Evolutionary conservation across 2,797 vertebrate species (phyloP).

Genomic region (Martes flavigula): DNA sequence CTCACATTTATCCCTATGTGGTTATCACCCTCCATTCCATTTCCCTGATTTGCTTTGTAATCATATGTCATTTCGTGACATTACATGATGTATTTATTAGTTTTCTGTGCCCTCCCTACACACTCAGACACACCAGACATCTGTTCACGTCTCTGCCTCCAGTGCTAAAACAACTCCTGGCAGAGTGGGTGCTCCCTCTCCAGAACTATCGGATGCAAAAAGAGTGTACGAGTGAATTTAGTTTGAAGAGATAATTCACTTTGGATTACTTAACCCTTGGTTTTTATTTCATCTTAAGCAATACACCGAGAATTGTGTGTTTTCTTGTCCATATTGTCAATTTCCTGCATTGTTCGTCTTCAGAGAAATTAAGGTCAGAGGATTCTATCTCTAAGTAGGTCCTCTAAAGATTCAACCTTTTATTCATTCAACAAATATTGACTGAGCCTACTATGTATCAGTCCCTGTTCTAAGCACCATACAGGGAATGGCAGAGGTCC

Average conservation of each 20-base stretch:
- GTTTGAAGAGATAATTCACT: not conserved
- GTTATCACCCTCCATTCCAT: not conserved
- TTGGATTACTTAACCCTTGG: not conserved
- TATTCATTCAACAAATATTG: not conserved
- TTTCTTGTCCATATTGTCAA: not conserved
- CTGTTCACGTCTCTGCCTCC: not conserved
- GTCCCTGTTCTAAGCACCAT: not conserved
- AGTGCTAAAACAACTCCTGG: not conserved
- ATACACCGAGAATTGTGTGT: not conserved
- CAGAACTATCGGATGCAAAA: not conserved
- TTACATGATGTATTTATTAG: not conserved
- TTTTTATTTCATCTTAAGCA: constrained; percentile 21
- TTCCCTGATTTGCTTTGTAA: constrained; percentile 12
- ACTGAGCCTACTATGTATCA: not conserved
- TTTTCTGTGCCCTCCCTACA: not conserved
- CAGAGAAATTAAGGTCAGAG: not conserved
- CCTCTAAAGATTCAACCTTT: not conserved
- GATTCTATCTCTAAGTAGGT: not conserved
- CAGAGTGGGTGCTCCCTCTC: not conserved
- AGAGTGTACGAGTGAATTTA: not conserved
- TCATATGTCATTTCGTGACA: not conserved
- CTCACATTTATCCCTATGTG: not conserved
- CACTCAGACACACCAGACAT: not conserved
- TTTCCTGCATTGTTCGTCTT: not conserved
- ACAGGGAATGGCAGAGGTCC: not conserved